Evolutionary conservation across 2,797 vertebrate genomes (phyloP).

Genomic region (Myotis vivesi): DNA sequence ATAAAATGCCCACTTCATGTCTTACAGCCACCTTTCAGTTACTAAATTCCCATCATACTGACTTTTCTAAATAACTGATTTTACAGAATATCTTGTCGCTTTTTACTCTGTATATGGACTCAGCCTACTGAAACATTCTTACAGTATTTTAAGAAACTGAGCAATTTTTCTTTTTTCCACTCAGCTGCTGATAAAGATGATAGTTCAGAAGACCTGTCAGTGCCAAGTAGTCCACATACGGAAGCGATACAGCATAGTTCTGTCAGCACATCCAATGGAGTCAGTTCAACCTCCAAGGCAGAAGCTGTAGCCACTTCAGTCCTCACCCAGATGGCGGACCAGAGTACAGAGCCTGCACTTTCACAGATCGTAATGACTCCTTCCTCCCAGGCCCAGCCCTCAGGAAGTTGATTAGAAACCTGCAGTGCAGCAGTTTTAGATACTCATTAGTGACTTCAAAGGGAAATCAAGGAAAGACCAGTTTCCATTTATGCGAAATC

Average conservation of each 20-base stretch:
- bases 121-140: background rate
- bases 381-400: constrained; percentile 89
- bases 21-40: background rate
- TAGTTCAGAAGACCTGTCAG: constrained; percentile 95
- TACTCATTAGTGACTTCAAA: constrained; percentile 86
- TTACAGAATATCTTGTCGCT: background rate
- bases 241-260: constrained; percentile 99
- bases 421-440: constrained; percentile 81
- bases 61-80: background rate
- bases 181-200: constrained; percentile 95
- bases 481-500: constrained; percentile 85
- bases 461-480: constrained; percentile 86
- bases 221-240: constrained; percentile 94
- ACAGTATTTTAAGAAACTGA: constrained; percentile 42
- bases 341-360: constrained; percentile 92
- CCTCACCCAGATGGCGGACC: constrained; percentile 89
- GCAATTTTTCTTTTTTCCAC: constrained; percentile 49
- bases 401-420: constrained; percentile 94
- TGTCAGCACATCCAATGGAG: constrained; percentile 98
- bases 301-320: constrained; percentile 87
- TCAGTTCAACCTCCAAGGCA: constrained; percentile 91
- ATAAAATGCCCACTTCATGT: background rate
- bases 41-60: background rate
- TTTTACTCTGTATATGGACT: constrained; percentile 31
- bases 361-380: constrained; percentile 85